A percentile compares a stretch with the other conserved stretches of the same genome.
phyloP scores from a whole-genome alignment of 2,797 vertebrate species.

The Peromyscus melanophrys region DNA sequence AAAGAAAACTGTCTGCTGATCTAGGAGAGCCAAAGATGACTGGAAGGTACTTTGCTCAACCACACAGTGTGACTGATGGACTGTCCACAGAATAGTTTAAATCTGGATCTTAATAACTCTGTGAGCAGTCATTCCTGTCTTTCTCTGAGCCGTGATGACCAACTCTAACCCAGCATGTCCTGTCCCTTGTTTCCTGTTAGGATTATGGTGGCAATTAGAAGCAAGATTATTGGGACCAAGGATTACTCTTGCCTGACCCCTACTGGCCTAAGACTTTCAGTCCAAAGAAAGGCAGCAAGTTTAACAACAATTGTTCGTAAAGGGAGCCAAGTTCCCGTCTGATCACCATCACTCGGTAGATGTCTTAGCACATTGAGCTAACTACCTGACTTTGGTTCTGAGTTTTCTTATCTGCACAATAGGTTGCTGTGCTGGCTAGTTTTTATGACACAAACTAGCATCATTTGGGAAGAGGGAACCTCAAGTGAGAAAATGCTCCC shows the following conservation, averaged over 20 bases:
- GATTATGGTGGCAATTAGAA: slow-evolving; percentile 12
- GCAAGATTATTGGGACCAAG: neutral
- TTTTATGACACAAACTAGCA: neutral
- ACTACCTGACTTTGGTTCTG: neutral
- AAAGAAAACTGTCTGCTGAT: neutral
- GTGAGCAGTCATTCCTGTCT: neutral
- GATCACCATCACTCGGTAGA: neutral
- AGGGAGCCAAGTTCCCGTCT: neutral
- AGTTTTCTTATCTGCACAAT: slow-evolving; percentile 7
- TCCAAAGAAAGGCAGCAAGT: neutral
- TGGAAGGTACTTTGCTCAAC: neutral
- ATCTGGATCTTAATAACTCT: neutral
- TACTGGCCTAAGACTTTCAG: slow-evolving; percentile 65
- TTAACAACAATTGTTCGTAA: neutral
- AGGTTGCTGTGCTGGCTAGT: neutral
- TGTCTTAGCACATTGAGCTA: neutral
- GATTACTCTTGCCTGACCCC: slow-evolving; percentile 71
- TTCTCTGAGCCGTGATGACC: neutral
- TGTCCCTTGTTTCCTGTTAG: neutral
- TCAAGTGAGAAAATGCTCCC: neutral
- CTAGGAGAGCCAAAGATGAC: neutral
- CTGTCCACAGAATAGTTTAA: neutral
- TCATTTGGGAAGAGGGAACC: neutral
- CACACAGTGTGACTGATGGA: neutral
- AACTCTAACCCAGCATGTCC: neutral